Evolutionary conservation across 2,888 invertebrate species (phyloP), one percentile per base, ranked within the genome.

Genomic region (Cataglyphis livida): DNA sequence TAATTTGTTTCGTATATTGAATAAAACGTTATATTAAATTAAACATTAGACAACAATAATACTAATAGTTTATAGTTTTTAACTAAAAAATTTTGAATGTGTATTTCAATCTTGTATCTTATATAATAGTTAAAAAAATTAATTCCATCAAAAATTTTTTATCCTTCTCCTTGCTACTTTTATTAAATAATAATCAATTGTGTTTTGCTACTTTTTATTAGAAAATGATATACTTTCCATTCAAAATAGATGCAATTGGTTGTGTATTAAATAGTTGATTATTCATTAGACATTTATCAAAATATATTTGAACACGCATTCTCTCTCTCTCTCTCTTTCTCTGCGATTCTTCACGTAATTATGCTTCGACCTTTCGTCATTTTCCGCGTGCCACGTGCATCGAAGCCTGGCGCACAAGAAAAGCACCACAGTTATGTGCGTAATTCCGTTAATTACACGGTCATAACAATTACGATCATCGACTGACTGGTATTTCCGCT

Each of bases 381-480:
- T 73, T 74, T 74, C 41, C 41, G n/a, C n/a, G 12, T 73, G 28
- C 59, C 59, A 41, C 41, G 7, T 44, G 28, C n/a, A 61, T n/a
- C 15, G 7, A 57, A 32, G 28, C 25, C 25, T 21, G 7, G 10
- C 18, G 28, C 21, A 41, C 12, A 21, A 41, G 38, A 74, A 74
- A 74, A 74, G 41, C 41, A 28, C 61, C 28, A n/a, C 73, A 74
- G 32, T 61, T 74, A 74, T 61, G 73, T 61, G 41, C 62, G 41
- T 61, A 74, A 74, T 74, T 74, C n/a, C 28, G 62, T 61, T 74
- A 74, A 74, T 74, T 74, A 44, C 41, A 28, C 44, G 12, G 41
- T 9, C 7, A 9, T 59, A 59, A 61, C 61, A 61, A 74, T 61
- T 73, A 73, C 7, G 59, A 59, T 59, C 28, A 15, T 41, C 15